Base-by-base conservation (phyloP, 2,888 invertebrate species). In the Myopa tessellatipennis region DNA sequence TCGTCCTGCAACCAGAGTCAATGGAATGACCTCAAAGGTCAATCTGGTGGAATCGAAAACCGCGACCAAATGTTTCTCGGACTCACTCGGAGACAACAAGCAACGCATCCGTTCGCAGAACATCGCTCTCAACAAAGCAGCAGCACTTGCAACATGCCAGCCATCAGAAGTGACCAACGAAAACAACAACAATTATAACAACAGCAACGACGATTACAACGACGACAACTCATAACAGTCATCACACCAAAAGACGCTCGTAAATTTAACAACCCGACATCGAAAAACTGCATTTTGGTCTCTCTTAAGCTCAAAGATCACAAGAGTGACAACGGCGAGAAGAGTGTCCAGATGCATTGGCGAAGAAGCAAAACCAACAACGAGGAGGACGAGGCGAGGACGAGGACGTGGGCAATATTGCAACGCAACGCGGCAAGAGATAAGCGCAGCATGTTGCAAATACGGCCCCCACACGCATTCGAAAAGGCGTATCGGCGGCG, bases 211-310 rank as follows among this genome's bases (percentile, higher is more conserved):
- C 10, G 1, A n/a, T 67, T 70, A 45, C 70, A 75, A 71, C 34
- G 6, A 26, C 36, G 78, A 81, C 79, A 82, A 83, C 85, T 85
- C 85, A 86, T 85, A 85, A 85, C 86, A 85, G 85, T 85, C 86
- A 85, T 85, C 86, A 84, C 83, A 85, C 85, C 83, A 83, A 83
- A 83, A 84, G 84, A 85, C 83, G 84, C 84, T 83, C 85, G 86
- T 85, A 85, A 85, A 86, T 85, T 85, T 83, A 85, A 84, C 83
- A 6, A 73, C 45, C 26, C 45, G n/a, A 81, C 83, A 81, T 80
- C 65, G 63, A 50, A 58, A 78, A 68, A 81, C 76, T 79, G 78
- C 80, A 76, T 77, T 38, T 38, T 45, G 36, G 4, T n/a, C 74
- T 65, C 55, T 74, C 73, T 40, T 45, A 34, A 26, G 34, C 63